phyloP scores from a whole-genome alignment of 2,888 invertebrate species.

The Tridacna gigas region DNA sequence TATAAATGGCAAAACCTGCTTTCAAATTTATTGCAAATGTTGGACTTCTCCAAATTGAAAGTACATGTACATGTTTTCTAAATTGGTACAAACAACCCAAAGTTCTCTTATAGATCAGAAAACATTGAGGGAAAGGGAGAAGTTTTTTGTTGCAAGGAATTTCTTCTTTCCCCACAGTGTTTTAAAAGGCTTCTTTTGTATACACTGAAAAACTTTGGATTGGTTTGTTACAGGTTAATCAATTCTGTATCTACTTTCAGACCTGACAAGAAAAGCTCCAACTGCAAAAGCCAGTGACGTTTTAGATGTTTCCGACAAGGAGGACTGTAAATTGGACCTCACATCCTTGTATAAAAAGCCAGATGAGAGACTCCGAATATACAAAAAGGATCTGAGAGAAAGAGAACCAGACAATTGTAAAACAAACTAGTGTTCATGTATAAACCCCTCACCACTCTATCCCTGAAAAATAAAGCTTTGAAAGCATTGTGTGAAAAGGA shows the following conservation, averaged over 20 bases:
- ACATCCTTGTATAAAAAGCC: constrained; percentile 39
- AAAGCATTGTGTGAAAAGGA: too few species aligned
- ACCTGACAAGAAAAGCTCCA: background rate
- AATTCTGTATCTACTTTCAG: background rate
- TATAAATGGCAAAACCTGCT: too few species aligned
- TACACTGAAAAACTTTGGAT: background rate
- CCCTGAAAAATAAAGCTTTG: too few species aligned
- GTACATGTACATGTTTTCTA: too few species aligned
- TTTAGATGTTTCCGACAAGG: background rate
- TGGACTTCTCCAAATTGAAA: too few species aligned
- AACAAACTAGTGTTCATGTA: background rate
- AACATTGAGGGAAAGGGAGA: too few species aligned
- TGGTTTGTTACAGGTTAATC: background rate
- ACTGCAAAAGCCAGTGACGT: background rate
- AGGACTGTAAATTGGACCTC: constrained; percentile 39
- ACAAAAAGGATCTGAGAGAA: background rate
- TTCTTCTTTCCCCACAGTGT: too few species aligned
- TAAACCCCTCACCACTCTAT: background rate
- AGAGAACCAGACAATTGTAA: background rate
- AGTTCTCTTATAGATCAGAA: too few species aligned
- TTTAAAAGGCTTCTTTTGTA: too few species aligned
- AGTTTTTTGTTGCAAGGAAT: too few species aligned
- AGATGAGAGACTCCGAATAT: background rate
- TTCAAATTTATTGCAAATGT: too few species aligned
- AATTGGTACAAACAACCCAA: too few species aligned